Percentiles rank a stretch among this genome's conserved stretches.
Evolutionary conservation across 1,140 invertebrate genomes (phyloP).

Genomic region (Idris sp.): DNA sequence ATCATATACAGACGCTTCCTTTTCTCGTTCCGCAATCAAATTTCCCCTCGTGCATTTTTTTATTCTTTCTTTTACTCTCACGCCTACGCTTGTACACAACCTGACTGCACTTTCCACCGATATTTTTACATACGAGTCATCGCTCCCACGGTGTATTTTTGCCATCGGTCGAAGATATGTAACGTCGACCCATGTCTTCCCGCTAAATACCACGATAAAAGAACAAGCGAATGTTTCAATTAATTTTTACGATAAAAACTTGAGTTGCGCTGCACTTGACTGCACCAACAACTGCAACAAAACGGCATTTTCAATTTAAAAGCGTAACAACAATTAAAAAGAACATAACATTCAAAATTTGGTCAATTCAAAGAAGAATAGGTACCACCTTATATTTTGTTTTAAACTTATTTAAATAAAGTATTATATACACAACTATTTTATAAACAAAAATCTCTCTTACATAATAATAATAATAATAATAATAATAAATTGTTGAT

Average conservation of each 20-base stretch:
- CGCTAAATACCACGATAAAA: constrained; percentile 6
- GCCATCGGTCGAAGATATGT: constrained; percentile 73
- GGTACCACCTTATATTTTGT: no score
- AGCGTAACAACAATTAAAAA: no score
- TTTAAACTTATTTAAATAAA: no score
- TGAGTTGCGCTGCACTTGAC: no score
- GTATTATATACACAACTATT: no score
- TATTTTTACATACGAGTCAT: constrained; percentile 78
- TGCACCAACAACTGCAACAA: no score
- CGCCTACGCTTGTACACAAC: constrained; percentile 50
- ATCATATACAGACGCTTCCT: constrained; percentile 37
- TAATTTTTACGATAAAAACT: constrained; percentile 17
- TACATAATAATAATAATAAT: no score
- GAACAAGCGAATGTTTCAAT: constrained; percentile 35
- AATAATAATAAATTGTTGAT: no score
- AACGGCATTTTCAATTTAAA: no score
- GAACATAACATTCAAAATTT: no score
- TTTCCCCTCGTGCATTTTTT: constrained; percentile 57
- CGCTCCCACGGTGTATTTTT: constrained; percentile 78
- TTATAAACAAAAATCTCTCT: no score
- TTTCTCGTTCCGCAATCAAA: constrained; percentile 51
- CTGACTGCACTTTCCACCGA: constrained; percentile 61
- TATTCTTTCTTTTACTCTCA: constrained; percentile 57
- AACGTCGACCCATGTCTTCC: constrained; percentile 66
- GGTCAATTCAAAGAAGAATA: no score